Conservation (phyloP, 2,113 vertebrate genomes). For the Lepus timidus region DNA sequence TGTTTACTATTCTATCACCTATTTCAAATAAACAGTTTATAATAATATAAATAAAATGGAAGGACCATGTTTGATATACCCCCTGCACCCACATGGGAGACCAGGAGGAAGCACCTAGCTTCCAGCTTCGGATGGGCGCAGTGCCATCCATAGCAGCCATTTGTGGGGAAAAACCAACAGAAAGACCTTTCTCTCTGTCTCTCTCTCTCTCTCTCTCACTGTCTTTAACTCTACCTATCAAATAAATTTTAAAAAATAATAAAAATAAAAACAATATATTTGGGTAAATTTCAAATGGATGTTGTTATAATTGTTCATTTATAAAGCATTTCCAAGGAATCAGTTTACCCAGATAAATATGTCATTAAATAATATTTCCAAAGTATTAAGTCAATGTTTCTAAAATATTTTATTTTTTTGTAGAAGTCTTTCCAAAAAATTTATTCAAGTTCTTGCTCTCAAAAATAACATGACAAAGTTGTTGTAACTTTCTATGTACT, state of each 20-base stretch:
- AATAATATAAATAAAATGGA: neutral
- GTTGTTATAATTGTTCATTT: neutral
- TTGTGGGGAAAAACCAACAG: too few relatives aligned
- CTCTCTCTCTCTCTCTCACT: too few relatives aligned
- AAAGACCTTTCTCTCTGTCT: too few relatives aligned
- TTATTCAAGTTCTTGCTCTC: neutral
- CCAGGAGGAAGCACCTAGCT: too few relatives aligned
- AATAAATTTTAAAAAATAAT: too few relatives aligned
- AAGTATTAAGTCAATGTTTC: neutral
- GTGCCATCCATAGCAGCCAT: too few relatives aligned
- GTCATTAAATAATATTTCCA: neutral
- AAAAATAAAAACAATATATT: too few relatives aligned
- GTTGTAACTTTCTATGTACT: neutral
- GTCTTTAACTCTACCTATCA: too few relatives aligned
- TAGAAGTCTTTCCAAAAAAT: neutral
- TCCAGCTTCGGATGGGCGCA: too few relatives aligned
- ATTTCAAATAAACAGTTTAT: neutral
- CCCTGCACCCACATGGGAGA: too few relatives aligned
- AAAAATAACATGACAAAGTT: neutral
- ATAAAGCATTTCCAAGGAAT: neutral
- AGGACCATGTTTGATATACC: neutral
- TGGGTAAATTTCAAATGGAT: neutral
- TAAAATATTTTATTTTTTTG: neutral
- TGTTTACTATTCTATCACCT: too few relatives aligned
- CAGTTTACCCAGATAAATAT: neutral